Conservation (phyloP, 1,140 invertebrate genomes). For the Drosophila arawakana region DNA sequence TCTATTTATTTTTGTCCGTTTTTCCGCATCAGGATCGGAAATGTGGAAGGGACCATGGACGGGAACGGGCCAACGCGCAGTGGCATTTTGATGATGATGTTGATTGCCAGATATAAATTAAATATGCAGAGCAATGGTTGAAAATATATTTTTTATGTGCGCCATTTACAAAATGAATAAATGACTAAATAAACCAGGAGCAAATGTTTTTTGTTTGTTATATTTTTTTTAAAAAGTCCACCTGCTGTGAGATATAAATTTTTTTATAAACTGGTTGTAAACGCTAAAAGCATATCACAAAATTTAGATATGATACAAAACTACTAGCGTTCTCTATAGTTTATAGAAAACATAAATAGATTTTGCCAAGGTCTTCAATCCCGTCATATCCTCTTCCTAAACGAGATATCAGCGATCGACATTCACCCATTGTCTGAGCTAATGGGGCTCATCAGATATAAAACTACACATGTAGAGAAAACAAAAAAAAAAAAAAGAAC, state of each 20-base stretch:
- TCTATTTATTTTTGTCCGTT: slow-evolving; percentile 63
- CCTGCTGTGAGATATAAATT: slow-evolving; percentile 20
- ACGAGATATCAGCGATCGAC: slow-evolving; percentile 37
- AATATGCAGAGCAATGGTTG: slow-evolving; percentile 58
- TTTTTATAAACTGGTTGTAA: slow-evolving; percentile 40
- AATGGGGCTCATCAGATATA: slow-evolving; percentile 18
- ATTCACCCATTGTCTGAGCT: slow-evolving; percentile 36
- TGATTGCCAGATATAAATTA: slow-evolving; percentile 80
- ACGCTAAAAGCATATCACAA: slow-evolving; percentile 13
- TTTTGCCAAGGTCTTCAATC: slow-evolving; percentile 40
- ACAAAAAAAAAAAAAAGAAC: neutral
- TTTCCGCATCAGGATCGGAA: slow-evolving; percentile 36
- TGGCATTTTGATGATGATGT: slow-evolving; percentile 67
- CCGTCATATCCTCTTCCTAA: slow-evolving; percentile 28
- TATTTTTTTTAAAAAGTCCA: neutral
- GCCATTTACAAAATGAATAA: slow-evolving; percentile 79
- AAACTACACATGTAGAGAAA: neutral
- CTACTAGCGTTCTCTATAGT: neutral
- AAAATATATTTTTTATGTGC: slow-evolving; percentile 63
- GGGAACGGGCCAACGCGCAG: slow-evolving; percentile 32
- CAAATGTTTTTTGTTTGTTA: slow-evolving; percentile 20
- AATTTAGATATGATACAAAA: slow-evolving; percentile 29
- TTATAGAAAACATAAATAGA: slow-evolving; percentile 28
- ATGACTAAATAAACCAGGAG: slow-evolving; percentile 59
- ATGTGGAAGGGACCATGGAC: neutral